A percentile compares a stretch with the other conserved stretches of the same genome.
Evolutionary conservation across 2,797 vertebrate species (phyloP).

Genomic region (Adelosebastes latens): DNA sequence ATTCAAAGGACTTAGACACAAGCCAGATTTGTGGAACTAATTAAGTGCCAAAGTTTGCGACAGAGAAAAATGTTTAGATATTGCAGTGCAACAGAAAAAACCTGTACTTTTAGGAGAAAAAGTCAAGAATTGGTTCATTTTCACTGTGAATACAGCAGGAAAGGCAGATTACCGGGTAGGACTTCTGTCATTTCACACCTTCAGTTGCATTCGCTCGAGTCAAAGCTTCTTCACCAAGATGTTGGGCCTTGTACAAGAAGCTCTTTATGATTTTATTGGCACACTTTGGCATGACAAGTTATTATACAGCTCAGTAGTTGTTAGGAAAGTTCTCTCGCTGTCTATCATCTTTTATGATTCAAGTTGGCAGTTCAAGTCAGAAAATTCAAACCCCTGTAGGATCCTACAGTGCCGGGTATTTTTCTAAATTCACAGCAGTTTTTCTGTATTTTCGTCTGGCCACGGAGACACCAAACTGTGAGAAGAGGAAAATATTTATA

Average conservation of each 20-base stretch:
- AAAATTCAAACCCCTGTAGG: neutral
- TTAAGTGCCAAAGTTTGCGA: conserved; percentile 29
- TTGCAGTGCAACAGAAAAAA: neutral
- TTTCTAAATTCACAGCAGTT: conserved; percentile 9
- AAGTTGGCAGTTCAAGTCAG: neutral
- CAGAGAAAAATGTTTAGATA: neutral
- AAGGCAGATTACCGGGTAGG: neutral
- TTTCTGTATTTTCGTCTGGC: neutral
- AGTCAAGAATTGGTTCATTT: neutral
- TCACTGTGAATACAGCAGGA: neutral
- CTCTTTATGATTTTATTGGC: neutral
- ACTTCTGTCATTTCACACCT: neutral
- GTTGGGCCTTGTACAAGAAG: neutral
- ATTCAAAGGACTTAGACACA: conserved; percentile 26
- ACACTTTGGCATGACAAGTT: neutral
- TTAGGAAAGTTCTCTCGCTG: neutral
- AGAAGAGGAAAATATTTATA: conserved; percentile 25
- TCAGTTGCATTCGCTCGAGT: neutral
- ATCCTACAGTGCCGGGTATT: neutral
- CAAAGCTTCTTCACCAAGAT: neutral
- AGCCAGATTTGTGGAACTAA: conserved; percentile 43
- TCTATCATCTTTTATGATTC: neutral
- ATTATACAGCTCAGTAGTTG: no score
- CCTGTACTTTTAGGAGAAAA: neutral
- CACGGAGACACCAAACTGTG: conserved; percentile 1